phyloP scores from a whole-genome alignment of 2,113 vertebrate species.

The Mastomys coucha region DNA sequence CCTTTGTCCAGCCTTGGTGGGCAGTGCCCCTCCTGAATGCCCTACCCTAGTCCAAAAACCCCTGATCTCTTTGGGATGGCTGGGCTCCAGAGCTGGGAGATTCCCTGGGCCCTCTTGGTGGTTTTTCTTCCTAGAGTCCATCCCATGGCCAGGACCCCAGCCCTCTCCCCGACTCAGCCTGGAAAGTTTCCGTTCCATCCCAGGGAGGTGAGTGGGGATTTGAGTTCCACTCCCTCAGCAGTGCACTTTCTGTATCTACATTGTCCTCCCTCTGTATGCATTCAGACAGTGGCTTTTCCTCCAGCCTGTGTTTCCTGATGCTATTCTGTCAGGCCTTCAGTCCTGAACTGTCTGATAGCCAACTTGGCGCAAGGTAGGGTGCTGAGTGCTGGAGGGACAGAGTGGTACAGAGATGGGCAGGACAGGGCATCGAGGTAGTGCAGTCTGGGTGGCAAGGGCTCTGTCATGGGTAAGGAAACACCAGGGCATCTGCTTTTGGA shows the following conservation, averaged over 20 bases:
- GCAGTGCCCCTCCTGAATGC: background rate
- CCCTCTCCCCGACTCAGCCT: rapidly evolving
- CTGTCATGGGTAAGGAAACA: background rate
- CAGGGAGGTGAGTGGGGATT: conserved; percentile 47
- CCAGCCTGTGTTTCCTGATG: background rate
- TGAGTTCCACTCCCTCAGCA: too few relatives aligned
- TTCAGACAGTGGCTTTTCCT: background rate
- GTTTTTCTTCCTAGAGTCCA: background rate
- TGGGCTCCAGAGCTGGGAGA: too few relatives aligned
- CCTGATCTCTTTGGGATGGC: background rate
- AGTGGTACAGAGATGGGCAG: background rate
- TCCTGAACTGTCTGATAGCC: background rate
- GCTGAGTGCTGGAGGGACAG: background rate
- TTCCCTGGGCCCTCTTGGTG: background rate
- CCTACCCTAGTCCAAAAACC: background rate
- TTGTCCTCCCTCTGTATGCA: background rate
- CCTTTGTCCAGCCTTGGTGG: background rate
- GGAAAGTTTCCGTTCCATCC: background rate
- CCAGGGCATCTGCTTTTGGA: background rate
- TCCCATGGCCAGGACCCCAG: background rate
- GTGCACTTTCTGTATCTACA: rapidly evolving
- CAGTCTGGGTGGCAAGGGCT: background rate
- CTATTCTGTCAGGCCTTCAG: background rate
- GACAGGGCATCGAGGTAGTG: background rate
- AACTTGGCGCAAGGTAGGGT: background rate